phyloP scores from a whole-genome alignment of 2,797 vertebrate genomes.

The Hirundo rustica region DNA sequence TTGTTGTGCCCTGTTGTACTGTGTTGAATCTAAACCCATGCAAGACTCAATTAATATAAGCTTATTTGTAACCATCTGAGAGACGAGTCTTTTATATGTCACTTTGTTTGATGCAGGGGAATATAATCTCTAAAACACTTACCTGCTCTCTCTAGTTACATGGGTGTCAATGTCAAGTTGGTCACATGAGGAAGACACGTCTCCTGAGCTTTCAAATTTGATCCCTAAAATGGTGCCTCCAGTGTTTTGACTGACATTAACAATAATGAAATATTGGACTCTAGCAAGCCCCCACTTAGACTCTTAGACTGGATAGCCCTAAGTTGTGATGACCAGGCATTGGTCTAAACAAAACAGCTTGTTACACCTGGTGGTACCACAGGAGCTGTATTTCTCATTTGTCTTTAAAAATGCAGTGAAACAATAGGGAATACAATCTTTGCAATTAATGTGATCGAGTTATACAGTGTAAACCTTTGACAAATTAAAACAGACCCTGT shows the following conservation, averaged over 20 bases:
- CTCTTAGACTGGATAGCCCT: not conserved
- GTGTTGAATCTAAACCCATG: conserved; percentile 2
- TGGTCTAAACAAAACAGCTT: not conserved
- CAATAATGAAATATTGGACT: not conserved
- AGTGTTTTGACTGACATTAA: not conserved
- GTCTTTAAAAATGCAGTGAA: not conserved
- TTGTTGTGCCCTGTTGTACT: not conserved
- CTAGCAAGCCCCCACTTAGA: not conserved
- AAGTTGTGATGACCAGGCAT: not conserved
- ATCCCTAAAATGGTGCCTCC: not conserved
- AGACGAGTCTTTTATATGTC: not conserved
- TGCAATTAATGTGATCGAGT: conserved; percentile 38
- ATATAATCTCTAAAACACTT: not conserved
- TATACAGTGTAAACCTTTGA: conserved; percentile 28
- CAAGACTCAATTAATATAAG: conserved; percentile 17
- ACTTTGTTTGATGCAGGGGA: not conserved
- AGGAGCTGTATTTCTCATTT: not conserved
- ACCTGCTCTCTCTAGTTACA: not conserved
- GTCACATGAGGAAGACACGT: not conserved
- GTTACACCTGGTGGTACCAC: not conserved
- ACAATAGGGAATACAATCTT: conserved; percentile 15
- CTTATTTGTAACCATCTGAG: conserved; percentile 22
- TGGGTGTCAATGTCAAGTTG: not conserved
- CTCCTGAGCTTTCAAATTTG: not conserved
- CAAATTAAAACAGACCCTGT: conserved; percentile 49